phyloP scores from a whole-genome alignment of 2,888 invertebrate genomes.

The Leucania comma region DNA sequence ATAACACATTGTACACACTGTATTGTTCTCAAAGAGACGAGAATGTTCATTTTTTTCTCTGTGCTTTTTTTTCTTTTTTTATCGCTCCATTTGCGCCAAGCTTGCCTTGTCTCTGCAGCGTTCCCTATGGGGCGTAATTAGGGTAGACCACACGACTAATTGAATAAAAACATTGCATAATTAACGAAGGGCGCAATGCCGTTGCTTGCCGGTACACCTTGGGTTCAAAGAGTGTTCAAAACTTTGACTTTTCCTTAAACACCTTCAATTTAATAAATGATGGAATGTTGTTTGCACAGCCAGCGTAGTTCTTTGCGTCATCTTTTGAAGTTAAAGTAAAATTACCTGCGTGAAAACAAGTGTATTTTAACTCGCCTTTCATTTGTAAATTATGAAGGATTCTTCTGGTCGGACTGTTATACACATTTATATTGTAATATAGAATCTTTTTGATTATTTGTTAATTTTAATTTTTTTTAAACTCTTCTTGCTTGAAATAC shows the following conservation, averaged over 20 bases:
- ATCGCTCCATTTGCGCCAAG: slow-evolving; percentile 82
- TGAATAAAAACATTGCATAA: slow-evolving; percentile 89
- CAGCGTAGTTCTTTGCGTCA: slow-evolving; percentile 19
- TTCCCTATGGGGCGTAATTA: slow-evolving; percentile 82
- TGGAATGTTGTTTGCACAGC: slow-evolving; percentile 44
- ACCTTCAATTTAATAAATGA: slow-evolving; percentile 63
- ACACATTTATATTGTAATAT: too few relatives aligned
- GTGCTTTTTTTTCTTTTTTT: slow-evolving; percentile 72
- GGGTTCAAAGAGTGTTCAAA: slow-evolving; percentile 63
- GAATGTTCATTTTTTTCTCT: slow-evolving; percentile 74
- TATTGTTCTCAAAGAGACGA: slow-evolving; percentile 81
- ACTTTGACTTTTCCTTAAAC: slow-evolving; percentile 61
- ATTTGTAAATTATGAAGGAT: slow-evolving; percentile 26
- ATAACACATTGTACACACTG: slow-evolving; percentile 76
- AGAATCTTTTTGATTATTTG: too few relatives aligned
- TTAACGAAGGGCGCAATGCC: slow-evolving; percentile 76
- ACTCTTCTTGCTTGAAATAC: too few relatives aligned
- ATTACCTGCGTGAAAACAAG: slow-evolving; percentile 30
- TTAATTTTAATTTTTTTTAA: too few relatives aligned
- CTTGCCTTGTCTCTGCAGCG: slow-evolving; percentile 75
- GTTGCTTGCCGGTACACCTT: slow-evolving; percentile 51
- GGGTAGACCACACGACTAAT: slow-evolving; percentile 84
- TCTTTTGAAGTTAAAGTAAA: slow-evolving; percentile 38
- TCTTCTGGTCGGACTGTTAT: background rate
- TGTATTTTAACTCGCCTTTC: slow-evolving; percentile 23